phyloP scores from a whole-genome alignment of 2,113 vertebrate genomes.

The Probosciger aterrimus region DNA sequence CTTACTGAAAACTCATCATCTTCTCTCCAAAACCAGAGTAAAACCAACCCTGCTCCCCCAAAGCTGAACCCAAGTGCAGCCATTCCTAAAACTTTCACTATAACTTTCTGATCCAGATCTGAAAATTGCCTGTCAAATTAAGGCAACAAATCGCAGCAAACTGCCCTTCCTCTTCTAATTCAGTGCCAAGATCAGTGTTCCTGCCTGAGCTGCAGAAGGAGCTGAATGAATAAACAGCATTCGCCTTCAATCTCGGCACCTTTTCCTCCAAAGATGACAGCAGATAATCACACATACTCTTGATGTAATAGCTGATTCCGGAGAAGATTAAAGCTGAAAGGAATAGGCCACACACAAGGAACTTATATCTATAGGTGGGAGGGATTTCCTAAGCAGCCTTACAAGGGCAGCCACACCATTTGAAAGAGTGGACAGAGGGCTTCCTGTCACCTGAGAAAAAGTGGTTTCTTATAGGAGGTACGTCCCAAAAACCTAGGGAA shows the following conservation, averaged over 20 bases:
- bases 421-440: background rate
- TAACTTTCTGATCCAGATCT: slow-evolving; percentile 39
- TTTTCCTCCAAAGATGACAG: slow-evolving; percentile 17
- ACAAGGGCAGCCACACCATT: background rate
- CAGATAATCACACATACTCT: background rate
- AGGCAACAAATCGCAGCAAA: background rate
- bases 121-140: slow-evolving; percentile 54
- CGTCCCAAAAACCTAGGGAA: background rate
- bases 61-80: background rate
- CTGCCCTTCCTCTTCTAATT: background rate
- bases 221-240: slow-evolving; percentile 3
- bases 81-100: background rate
- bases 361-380: background rate
- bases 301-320: slow-evolving; percentile 22
- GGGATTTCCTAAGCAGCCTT: background rate
- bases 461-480: background rate
- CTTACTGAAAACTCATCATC: background rate
- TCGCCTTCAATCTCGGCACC: background rate
- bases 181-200: background rate
- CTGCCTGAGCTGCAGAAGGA: background rate
- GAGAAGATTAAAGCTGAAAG: background rate
- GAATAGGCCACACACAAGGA: background rate
- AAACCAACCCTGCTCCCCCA: background rate
- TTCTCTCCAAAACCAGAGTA: background rate
- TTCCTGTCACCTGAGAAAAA: background rate